Conservation (phyloP, 37 sponge, comb jelly and placozoan genomes). For the Theonella swinhoei region DNA sequence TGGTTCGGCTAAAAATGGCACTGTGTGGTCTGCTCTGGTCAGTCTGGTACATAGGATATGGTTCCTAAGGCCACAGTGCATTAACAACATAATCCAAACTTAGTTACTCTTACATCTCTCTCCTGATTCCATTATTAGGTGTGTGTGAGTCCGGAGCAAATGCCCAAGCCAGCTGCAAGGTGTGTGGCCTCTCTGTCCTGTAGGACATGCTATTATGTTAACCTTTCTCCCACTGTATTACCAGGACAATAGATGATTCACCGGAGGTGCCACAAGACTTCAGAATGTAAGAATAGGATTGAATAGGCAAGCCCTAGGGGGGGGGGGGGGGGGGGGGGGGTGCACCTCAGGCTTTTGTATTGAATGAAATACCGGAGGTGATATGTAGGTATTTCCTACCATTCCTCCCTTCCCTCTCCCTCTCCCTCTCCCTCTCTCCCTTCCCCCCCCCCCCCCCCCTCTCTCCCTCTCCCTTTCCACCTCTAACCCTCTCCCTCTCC, state of each 20-base stretch:
- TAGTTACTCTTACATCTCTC: too few relatives aligned
- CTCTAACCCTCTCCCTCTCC: too few relatives aligned
- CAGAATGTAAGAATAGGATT: slow-evolving; percentile 22
- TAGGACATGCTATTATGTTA: background rate
- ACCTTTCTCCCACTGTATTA: background rate
- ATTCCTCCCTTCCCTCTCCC: background rate
- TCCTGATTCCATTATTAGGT: too few relatives aligned
- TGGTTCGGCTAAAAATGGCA: background rate
- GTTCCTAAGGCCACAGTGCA: too few relatives aligned
- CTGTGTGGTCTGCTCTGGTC: background rate
- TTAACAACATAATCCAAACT: too few relatives aligned
- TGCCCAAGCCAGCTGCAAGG: slow-evolving; percentile 37
- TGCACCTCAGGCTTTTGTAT: too few relatives aligned
- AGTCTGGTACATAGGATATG: too few relatives aligned
- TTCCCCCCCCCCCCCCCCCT: background rate
- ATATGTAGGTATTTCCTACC: background rate
- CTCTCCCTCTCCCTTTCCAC: slow-evolving; percentile 5
- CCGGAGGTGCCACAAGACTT: background rate
- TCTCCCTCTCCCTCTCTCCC: background rate
- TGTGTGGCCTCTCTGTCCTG: background rate
- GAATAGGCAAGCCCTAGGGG: too few relatives aligned
- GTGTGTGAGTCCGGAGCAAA: slow-evolving; percentile 58
- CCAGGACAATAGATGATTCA: background rate
- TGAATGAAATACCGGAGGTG: background rate
- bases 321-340: too few relatives aligned